phyloP scores from a whole-genome alignment of 2,113 vertebrate genomes.

The Cervus canadensis region DNA sequence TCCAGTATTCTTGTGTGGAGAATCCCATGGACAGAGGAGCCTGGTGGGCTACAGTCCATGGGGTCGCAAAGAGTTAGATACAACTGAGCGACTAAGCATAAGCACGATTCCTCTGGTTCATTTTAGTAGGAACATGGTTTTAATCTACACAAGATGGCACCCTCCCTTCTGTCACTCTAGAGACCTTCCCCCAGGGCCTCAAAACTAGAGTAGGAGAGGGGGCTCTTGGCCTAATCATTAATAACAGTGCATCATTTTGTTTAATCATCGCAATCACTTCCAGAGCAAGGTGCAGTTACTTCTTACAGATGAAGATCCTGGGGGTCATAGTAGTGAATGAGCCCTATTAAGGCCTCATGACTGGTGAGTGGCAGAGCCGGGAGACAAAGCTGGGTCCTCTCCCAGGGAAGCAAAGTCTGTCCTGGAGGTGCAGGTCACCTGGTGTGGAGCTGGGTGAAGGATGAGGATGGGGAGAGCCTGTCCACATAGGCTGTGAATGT shows the following conservation, averaged over 20 bases:
- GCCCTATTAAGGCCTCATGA: no score
- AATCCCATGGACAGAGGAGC: background rate
- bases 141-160: background rate
- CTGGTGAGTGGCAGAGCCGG: background rate
- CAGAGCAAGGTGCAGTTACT: background rate
- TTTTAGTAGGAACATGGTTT: background rate
- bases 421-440: background rate
- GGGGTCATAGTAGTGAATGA: background rate
- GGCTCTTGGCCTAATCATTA: background rate
- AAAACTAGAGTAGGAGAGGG: background rate
- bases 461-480: background rate
- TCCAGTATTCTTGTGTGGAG: background rate
- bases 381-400: background rate
- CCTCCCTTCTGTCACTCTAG: no score
- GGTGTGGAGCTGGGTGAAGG: background rate
- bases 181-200: background rate
- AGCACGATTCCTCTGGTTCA: background rate
- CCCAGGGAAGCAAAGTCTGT: background rate
- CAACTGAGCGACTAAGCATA: background rate
- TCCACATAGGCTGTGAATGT: fast-evolving
- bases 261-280: background rate
- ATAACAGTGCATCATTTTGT: background rate
- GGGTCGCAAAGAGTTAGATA: background rate
- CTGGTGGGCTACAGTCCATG: background rate
- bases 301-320: background rate